Base-by-base conservation (phyloP, 2,797 vertebrate genomes). In the Pipistrellus nathusii region DNA sequence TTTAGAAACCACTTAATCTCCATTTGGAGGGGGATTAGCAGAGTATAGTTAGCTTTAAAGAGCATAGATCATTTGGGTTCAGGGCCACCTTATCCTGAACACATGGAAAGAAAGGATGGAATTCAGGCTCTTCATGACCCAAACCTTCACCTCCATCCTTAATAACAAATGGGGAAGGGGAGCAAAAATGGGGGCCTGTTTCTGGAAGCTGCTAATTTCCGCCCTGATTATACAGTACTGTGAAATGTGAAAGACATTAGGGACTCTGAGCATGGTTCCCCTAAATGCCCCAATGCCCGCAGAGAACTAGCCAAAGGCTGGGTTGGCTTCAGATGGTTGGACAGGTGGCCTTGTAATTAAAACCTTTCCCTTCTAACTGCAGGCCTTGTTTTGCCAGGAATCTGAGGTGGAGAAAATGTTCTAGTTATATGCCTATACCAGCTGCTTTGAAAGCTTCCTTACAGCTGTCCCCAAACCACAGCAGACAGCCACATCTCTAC, bases 341-440 rank as follows among this genome's bases (percentile, higher is more conserved):
- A 96, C 95, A 97, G 96, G 94, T 97, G 96, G 95, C 85, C 64
- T 94, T 92, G 90, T 96, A 94, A 96, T 96, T 92, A 93, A 95
- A 97, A 96, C 92, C 95, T 95, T 94, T 94, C 88, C 91, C 62
- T 93, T 88, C 75, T 83, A 96, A 95, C 82, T 82, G 78, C 59
- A 85, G 90, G 92, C 75, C 92, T 96, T 95, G 92, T 96, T 97
- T 95, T 71, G 88, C 92, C 85, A 93, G 88, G 92, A 90, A 90
- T 93, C 92, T 75, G 94, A 95, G 94, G 96, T 96, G 92, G 94
- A 94, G 96, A 90, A 95, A 93, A 97, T 95, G 94, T 93, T 92
- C 88, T 96, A 82, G 90, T 96, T 80, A 5, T 82, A 64, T 92
- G 82, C 85, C 64, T 94, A 3, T 75, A 71, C 90, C 94, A 97